phyloP scores from a whole-genome alignment of 2,113 vertebrate genomes.

The Cygnus atratus region DNA sequence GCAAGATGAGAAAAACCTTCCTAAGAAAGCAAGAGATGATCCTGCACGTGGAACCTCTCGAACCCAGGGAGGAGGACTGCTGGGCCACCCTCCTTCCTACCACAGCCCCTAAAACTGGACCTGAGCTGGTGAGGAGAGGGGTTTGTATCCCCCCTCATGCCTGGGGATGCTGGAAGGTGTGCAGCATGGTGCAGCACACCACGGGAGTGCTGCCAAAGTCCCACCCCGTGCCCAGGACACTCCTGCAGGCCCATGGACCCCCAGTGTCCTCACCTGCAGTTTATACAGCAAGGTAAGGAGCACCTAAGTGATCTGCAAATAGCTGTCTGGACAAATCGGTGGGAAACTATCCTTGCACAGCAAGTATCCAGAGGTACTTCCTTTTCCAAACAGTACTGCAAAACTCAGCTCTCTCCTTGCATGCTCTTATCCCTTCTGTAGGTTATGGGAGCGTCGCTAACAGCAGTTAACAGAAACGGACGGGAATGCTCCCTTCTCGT shows the following conservation, averaged over 20 bases:
- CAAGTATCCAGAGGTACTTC: not conserved
- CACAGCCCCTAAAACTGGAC: not conserved
- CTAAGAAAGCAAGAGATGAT: not conserved
- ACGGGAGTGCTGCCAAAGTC: not conserved
- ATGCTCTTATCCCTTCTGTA: rapidly evolving
- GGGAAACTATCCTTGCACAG: not conserved
- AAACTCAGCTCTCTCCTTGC: not conserved
- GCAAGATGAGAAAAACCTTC: not conserved
- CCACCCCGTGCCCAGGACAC: rapidly evolving
- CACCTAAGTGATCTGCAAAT: not conserved
- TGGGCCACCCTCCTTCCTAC: not conserved
- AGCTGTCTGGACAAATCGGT: not conserved
- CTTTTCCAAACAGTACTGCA: not conserved
- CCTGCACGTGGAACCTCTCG: not conserved
- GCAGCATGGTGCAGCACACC: not conserved
- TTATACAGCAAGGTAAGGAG: rapidly evolving
- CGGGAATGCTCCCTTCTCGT: not conserved
- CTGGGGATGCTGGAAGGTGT: not conserved
- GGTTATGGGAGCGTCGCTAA: rapidly evolving
- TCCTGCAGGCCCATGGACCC: not conserved
- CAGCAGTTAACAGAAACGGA: not conserved
- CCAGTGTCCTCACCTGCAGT: rapidly evolving
- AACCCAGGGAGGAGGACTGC: not conserved
- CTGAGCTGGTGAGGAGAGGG: rapidly evolving
- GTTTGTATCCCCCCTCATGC: rapidly evolving